Evolutionary conservation across 37 sponge, comb jelly and placozoan species (phyloP).

Genomic region (Axinella damicornis): DNA sequence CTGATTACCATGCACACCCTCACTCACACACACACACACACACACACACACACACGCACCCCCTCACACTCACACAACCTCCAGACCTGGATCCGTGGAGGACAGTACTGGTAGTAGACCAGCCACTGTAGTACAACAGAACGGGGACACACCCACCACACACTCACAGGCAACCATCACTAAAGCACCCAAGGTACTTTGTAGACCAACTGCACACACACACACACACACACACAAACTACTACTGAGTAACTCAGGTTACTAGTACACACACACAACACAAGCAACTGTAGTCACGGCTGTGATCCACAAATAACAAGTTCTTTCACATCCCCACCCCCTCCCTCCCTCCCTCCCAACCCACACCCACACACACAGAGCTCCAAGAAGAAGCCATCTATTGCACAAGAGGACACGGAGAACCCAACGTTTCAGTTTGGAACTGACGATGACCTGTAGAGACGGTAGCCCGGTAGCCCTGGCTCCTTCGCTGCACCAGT

Average conservation of each 20-base stretch:
- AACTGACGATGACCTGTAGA: conserved; percentile 36
- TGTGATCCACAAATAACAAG: conserved; percentile 28
- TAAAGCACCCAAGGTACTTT: neutral
- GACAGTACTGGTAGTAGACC: neutral
- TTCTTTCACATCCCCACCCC: neutral
- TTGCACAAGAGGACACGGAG: conserved; percentile 4
- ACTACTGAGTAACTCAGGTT: neutral
- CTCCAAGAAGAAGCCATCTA: neutral
- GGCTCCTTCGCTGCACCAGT: too few species aligned
- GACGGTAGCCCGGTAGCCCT: too few species aligned
- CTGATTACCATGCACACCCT: too few species aligned
- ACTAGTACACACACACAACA: conserved; percentile 27
- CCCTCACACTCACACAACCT: too few species aligned
- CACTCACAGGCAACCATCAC: neutral
- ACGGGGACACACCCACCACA: conserved; percentile 27
- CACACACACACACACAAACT: conserved; percentile 3
- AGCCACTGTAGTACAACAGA: neutral
- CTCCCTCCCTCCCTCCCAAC: neutral
- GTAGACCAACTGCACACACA: neutral
- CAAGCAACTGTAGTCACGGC: neutral
- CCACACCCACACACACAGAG: conserved; percentile 25
- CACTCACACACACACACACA: too few species aligned
- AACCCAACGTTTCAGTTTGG: conserved; percentile 48
- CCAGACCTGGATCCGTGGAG: too few species aligned
- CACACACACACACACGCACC: too few species aligned